These are phyloP conservation scores for Catajapyx aquilonaris DNA, from an alignment of 1,140 invertebrate genomes.

Conservation along the genomic window DNA sequence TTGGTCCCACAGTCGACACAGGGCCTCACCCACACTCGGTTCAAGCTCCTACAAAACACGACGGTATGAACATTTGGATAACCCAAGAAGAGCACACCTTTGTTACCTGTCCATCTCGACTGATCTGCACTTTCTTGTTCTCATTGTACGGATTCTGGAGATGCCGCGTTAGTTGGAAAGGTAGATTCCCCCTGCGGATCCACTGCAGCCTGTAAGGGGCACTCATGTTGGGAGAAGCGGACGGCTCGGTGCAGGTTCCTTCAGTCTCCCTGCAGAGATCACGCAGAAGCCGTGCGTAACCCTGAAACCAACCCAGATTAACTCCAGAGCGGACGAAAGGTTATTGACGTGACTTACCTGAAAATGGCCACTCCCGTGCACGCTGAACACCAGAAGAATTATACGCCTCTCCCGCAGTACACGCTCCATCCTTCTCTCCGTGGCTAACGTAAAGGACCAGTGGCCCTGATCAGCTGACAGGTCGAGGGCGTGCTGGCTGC, in stretches of 20 bases:
- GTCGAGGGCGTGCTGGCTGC: not conserved
- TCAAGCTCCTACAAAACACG: constrained; percentile 23
- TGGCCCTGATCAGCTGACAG: not conserved
- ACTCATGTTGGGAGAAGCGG: constrained; percentile 14
- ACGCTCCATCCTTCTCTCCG: no score
- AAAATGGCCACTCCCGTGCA: constrained; percentile 29
- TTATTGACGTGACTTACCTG: no score
- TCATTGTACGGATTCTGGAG: constrained; percentile 29
- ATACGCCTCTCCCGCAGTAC: constrained; percentile 22
- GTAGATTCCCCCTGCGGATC: constrained; percentile 26
- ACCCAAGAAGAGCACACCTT: no score
- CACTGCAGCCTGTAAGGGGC: constrained; percentile 21
- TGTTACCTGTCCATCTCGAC: constrained; percentile 29
- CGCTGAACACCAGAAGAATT: constrained; percentile 27
- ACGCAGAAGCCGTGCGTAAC: constrained; percentile 24
- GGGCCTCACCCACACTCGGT: constrained; percentile 21
- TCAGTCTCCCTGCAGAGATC: constrained; percentile 14
- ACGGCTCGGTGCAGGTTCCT: constrained; percentile 21
- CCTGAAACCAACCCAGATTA: no score
- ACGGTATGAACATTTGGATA: no score
- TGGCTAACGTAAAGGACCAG: not conserved
- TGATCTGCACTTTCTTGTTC: constrained; percentile 25
- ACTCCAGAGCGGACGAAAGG: no score
- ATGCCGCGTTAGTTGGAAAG: constrained; percentile 25
- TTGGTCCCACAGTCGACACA: constrained; percentile 23